These are phyloP conservation scores for Halichondria panicea DNA, from an alignment of 37 sponge, comb jelly and placozoan species.

Conservation along the genomic window DNA sequence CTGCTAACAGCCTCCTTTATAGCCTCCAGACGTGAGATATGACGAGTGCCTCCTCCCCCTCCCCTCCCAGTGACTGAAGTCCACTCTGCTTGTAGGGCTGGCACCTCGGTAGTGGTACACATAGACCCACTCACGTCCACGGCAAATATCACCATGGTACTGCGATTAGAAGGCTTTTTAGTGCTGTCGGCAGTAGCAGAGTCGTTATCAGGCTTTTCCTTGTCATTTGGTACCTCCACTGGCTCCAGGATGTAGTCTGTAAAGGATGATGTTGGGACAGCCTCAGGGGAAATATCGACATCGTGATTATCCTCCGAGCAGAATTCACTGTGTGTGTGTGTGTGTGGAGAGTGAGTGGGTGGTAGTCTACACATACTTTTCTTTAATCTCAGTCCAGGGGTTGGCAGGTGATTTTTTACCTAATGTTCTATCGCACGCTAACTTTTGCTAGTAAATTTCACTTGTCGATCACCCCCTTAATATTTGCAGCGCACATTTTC, in stretches of 20 bases:
- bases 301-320: conserved; percentile 74
- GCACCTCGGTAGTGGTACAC: conserved; percentile 74
- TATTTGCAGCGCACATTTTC: neutral
- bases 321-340: conserved; percentile 75
- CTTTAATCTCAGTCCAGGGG: neutral
- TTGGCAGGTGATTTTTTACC: too few species aligned
- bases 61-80: conserved; percentile 58
- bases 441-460: neutral
- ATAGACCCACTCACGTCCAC: conserved; percentile 91
- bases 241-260: conserved; percentile 84
- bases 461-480: too few species aligned
- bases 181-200: neutral
- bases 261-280: conserved; percentile 11
- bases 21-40: conserved; percentile 82
- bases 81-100: conserved; percentile 90
- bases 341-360: neutral
- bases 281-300: conserved; percentile 47
- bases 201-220: conserved; percentile 34
- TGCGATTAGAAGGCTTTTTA: conserved; percentile 11
- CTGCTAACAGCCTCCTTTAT: conserved; percentile 87
- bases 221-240: conserved; percentile 40
- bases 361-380: neutral
- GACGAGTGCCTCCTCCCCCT: conserved; percentile 39
- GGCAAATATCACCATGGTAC: conserved; percentile 78
- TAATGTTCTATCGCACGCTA: too few species aligned